These are phyloP conservation scores for Cyprinodon diabolis DNA, from an alignment of 2,797 vertebrate genomes.

Conservation along the genomic window DNA sequence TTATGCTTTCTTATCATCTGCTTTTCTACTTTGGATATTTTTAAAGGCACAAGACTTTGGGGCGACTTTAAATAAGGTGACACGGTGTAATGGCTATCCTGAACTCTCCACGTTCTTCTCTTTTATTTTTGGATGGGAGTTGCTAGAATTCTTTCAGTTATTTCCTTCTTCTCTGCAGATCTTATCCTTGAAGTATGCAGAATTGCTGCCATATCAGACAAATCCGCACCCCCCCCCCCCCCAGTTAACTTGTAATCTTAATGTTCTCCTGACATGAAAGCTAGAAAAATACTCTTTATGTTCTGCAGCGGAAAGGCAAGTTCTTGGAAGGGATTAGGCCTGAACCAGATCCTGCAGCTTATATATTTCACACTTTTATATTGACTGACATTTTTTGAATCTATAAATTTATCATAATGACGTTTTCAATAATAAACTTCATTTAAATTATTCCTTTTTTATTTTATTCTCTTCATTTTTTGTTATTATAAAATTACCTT, in stretches of 20 bases:
- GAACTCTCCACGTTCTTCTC: conserved; percentile 28
- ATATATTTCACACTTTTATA: background rate
- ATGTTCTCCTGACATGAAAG: conserved; percentile 4
- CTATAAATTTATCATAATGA: too few relatives aligned
- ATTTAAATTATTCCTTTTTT: background rate
- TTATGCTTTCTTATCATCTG: conserved; percentile 43
- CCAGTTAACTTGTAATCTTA: conserved; percentile 6
- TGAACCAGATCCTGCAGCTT: background rate
- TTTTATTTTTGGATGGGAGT: conserved; percentile 47
- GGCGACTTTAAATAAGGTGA: conserved; percentile 21
- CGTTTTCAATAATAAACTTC: background rate
- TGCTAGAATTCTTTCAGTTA: conserved; percentile 35
- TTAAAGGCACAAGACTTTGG: conserved; percentile 16
- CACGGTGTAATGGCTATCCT: conserved; percentile 19
- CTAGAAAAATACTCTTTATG: background rate
- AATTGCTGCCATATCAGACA: conserved; percentile 22
- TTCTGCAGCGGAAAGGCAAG: background rate
- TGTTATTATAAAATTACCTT: background rate
- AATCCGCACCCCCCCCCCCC: background rate
- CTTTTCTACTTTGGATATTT: conserved; percentile 25
- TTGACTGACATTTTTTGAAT: too few relatives aligned
- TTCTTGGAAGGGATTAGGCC: background rate
- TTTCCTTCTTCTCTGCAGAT: conserved; percentile 27
- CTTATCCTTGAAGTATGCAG: conserved; percentile 8
- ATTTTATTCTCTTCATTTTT: too few relatives aligned